Percentiles rank a stretch among this genome's conserved stretches.
These are phyloP conservation scores for Lacerta agilis DNA, from an alignment of 2,797 vertebrate genomes.

Conservation along the genomic window DNA sequence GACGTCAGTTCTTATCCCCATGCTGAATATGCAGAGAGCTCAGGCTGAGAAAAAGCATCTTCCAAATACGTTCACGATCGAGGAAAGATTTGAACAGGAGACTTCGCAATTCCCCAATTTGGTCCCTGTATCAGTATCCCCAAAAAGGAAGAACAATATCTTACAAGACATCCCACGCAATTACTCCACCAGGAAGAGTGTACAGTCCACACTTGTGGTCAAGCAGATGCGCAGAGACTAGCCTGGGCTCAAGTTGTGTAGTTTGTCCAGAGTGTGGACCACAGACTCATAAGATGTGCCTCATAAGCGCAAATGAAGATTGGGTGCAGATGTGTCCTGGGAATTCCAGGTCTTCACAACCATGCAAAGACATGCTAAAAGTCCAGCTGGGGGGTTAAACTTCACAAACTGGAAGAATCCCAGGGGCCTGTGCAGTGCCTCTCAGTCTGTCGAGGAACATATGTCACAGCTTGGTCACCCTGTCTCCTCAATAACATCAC, in stretches of 20 bases:
- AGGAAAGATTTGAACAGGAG: neutral
- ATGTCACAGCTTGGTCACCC: neutral
- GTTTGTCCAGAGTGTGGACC: too few relatives aligned
- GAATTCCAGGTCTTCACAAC: neutral
- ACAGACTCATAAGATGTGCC: too few relatives aligned
- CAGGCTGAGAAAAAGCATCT: neutral
- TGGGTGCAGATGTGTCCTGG: neutral
- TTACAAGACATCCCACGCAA: neutral
- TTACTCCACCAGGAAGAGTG: neutral
- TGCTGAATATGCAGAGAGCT: neutral
- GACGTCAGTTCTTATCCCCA: neutral
- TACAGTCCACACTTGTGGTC: neutral
- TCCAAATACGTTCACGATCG: neutral
- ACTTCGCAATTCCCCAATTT: too few relatives aligned
- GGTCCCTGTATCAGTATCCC: too few relatives aligned
- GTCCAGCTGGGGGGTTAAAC: neutral
- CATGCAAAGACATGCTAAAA: neutral
- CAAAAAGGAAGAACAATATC: too few relatives aligned
- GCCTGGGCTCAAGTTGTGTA: too few relatives aligned
- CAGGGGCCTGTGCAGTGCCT: neutral
- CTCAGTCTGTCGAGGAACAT: neutral
- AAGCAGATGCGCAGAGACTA: neutral
- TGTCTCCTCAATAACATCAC: neutral
- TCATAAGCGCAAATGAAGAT: neutral
- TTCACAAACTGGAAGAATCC: neutral